phyloP scores from a whole-genome alignment of 2,888 invertebrate genomes.

The Drosophila fungiperda region DNA sequence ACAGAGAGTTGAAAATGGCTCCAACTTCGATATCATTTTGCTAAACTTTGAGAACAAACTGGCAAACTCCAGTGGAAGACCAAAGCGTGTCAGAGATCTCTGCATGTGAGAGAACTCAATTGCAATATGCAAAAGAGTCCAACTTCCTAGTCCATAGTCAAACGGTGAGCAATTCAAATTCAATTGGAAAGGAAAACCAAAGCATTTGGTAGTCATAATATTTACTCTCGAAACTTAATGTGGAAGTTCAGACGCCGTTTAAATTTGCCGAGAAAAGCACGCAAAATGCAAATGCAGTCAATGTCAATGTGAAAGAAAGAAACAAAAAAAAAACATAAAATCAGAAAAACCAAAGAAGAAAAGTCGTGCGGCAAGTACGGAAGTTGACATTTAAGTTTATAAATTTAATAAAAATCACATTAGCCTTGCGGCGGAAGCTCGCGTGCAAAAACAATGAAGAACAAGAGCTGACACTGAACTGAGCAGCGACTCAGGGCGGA shows the following conservation, averaged over 20 bases:
- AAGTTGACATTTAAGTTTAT: conserved; percentile 76
- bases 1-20: conserved; percentile 29
- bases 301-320: conserved; percentile 18
- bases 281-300: conserved; percentile 48
- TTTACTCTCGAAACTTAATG: conserved; percentile 51
- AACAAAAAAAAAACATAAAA: not conserved
- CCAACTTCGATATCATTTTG: conserved; percentile 43
- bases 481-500: not conserved
- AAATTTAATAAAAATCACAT: conserved; percentile 81
- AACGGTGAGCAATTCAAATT: conserved; percentile 61
- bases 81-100: conserved; percentile 6
- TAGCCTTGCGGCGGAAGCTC: conserved; percentile 70
- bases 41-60: conserved; percentile 51
- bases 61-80: conserved; percentile 23
- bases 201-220: conserved; percentile 48
- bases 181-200: conserved; percentile 51
- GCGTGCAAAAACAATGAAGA: conserved; percentile 63
- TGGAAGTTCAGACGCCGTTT: conserved; percentile 44
- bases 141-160: conserved; percentile 13
- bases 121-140: conserved; percentile 37
- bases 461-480: conserved; percentile 59
- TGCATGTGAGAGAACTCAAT: conserved; percentile 37
- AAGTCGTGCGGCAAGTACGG: conserved; percentile 47
- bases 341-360: not conserved
- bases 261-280: conserved; percentile 31